Conservation (phyloP, 2,113 vertebrate species). For the Phalacrocorax aristotelis region DNA sequence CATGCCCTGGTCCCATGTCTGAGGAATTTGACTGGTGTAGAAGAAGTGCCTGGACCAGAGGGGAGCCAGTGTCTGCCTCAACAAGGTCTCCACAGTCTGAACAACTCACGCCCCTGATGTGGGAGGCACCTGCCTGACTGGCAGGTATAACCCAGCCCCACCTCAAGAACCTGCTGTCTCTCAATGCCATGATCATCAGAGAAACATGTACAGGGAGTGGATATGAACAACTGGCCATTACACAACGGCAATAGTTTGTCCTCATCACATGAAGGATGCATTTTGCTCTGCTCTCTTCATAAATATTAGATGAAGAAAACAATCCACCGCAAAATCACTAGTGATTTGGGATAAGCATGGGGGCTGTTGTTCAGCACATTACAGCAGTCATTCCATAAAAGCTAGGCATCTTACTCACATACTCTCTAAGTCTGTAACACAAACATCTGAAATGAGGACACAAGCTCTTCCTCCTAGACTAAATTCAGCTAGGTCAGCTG, state of each 20-base stretch:
- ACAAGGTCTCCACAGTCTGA: neutral
- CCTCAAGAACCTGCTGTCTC: neutral
- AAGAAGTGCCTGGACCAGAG: neutral
- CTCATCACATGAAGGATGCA: neutral
- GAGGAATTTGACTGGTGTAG: neutral
- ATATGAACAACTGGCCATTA: neutral
- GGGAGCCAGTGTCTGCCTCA: neutral
- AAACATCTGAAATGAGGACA: neutral
- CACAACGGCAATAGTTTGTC: neutral
- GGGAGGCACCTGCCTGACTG: neutral
- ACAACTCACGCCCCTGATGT: neutral
- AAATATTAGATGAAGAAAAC: neutral
- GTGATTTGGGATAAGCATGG: neutral
- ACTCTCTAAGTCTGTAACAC: neutral
- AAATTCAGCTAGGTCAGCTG: neutral
- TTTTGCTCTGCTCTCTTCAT: neutral
- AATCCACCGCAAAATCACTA: neutral
- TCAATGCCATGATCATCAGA: fast-evolving
- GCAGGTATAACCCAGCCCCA: fast-evolving
- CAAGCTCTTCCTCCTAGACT: neutral
- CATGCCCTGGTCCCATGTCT: neutral
- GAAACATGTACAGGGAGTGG: neutral
- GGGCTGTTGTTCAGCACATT: neutral
- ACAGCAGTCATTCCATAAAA: neutral
- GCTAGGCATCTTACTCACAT: neutral